Conservation (phyloP, 2,888 invertebrate species). For the Tortrix viridana region DNA sequence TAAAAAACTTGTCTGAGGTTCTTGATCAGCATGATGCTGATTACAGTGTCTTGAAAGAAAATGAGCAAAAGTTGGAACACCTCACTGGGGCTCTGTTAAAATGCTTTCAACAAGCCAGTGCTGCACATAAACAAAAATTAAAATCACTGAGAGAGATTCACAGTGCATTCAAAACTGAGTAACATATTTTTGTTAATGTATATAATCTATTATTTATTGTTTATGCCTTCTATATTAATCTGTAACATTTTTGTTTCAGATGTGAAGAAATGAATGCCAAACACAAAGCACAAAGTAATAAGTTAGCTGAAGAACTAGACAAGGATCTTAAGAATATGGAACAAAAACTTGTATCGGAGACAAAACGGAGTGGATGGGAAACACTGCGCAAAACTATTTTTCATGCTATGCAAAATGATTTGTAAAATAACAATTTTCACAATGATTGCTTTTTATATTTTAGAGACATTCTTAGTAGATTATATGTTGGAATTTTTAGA, state of each 20-base stretch:
- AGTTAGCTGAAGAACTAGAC: conserved; percentile 66
- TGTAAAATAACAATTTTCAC: conserved; percentile 47
- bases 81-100: conserved; percentile 63
- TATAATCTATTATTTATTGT: not conserved
- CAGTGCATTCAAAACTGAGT: conserved; percentile 64
- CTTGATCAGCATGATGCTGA: conserved; percentile 63
- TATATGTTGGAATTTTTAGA: conserved; percentile 22
- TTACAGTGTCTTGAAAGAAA: conserved; percentile 65
- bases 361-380: conserved; percentile 69
- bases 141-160: conserved; percentile 64
- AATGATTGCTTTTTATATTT: conserved; percentile 29
- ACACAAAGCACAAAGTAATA: conserved; percentile 60
- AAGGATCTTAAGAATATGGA: conserved; percentile 67
- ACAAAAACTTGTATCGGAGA: conserved; percentile 67
- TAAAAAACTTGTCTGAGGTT: conserved; percentile 60
- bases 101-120: conserved; percentile 66
- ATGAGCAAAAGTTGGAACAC: conserved; percentile 71
- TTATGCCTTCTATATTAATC: conserved; percentile 6
- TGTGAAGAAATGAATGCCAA: conserved; percentile 64
- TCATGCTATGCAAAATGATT: conserved; percentile 71
- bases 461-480: conserved; percentile 32
- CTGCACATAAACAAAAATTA: conserved; percentile 65
- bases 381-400: conserved; percentile 64
- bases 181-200: conserved; percentile 40
- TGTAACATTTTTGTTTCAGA: conserved; percentile 46